Percentiles rank a stretch among this genome's conserved stretches.
Conservation (phyloP, 2,797 vertebrate species). For the Rhyacichthys aspro region DNA sequence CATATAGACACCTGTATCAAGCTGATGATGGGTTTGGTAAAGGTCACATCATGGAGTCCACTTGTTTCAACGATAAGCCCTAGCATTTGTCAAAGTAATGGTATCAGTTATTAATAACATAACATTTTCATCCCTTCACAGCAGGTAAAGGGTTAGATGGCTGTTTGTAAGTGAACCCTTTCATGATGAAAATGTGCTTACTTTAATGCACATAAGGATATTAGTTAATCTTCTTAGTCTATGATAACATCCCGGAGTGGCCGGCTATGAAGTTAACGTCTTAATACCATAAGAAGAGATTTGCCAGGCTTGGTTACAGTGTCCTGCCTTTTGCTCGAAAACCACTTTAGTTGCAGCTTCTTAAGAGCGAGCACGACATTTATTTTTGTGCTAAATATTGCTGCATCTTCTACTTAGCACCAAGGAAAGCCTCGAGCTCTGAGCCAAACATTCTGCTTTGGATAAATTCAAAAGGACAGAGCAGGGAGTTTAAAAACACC, state of each 20-base stretch:
- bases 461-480: conserved; percentile 24
- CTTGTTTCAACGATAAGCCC: too few relatives aligned
- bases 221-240: conserved; percentile 66
- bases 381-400: conserved; percentile 45
- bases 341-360: conserved; percentile 48
- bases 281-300: conserved; percentile 71
- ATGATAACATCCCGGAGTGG: conserved; percentile 60
- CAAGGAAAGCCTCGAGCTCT: conserved; percentile 14
- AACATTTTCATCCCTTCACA: neutral
- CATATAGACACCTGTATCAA: too few relatives aligned
- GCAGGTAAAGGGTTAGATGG: conserved; percentile 11
- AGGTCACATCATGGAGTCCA: too few relatives aligned
- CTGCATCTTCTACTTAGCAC: conserved; percentile 27
- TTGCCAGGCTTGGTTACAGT: conserved; percentile 63
- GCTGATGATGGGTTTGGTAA: too few relatives aligned
- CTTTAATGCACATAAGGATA: conserved; percentile 57
- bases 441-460: conserved; percentile 24
- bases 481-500: conserved; percentile 22
- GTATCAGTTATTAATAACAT: too few relatives aligned
- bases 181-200: conserved; percentile 34
- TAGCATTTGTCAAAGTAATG: too few relatives aligned
- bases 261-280: conserved; percentile 60
- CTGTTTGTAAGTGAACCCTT: conserved; percentile 14
- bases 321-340: conserved; percentile 55
- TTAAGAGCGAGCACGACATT: conserved; percentile 24